A percentile compares a stretch with the other conserved stretches of the same genome.
Conservation (phyloP, 2,797 vertebrate genomes). For the Danio tinwini region DNA sequence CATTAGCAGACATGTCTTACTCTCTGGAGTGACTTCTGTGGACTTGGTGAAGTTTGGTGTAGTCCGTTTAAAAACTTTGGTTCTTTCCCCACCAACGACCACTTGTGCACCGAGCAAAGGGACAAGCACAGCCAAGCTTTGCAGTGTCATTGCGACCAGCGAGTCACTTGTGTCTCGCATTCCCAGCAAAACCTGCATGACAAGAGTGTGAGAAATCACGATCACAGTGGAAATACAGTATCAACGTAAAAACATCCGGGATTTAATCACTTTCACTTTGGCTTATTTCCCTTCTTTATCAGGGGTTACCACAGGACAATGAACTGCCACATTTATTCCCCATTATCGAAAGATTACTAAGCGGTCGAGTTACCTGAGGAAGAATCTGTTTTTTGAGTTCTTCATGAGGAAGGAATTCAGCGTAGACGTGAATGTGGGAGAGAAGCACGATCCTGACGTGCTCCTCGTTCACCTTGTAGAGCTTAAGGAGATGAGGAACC, state of each 20-base stretch:
- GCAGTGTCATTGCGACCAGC: constrained; percentile 92
- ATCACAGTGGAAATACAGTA: not conserved
- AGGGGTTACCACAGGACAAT: too few species aligned
- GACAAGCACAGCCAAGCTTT: constrained; percentile 91
- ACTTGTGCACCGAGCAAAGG: constrained; percentile 94
- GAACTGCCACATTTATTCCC: too few species aligned
- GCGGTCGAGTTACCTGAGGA: constrained; percentile 85
- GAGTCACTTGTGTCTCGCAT: constrained; percentile 92
- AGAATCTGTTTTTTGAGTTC: constrained; percentile 91
- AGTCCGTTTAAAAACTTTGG: constrained; percentile 94
- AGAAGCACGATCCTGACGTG: constrained; percentile 91
- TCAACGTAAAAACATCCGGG: constrained; percentile 7
- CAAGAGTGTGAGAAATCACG: not conserved
- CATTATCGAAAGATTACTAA: not conserved
- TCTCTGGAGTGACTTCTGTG: constrained; percentile 89
- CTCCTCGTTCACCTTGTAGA: constrained; percentile 93
- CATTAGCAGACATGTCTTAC: constrained; percentile 73
- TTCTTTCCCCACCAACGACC: constrained; percentile 94
- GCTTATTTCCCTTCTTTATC: too few species aligned
- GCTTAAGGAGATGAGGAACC: constrained; percentile 89
- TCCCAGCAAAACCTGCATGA: constrained; percentile 88
- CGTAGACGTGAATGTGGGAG: constrained; percentile 90
- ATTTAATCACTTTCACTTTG: too few species aligned
- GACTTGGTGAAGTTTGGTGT: constrained; percentile 93
- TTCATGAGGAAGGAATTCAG: constrained; percentile 86